These are phyloP conservation scores for Lochmaea capreae DNA, from an alignment of 2,888 invertebrate genomes.

Conservation along the genomic window DNA sequence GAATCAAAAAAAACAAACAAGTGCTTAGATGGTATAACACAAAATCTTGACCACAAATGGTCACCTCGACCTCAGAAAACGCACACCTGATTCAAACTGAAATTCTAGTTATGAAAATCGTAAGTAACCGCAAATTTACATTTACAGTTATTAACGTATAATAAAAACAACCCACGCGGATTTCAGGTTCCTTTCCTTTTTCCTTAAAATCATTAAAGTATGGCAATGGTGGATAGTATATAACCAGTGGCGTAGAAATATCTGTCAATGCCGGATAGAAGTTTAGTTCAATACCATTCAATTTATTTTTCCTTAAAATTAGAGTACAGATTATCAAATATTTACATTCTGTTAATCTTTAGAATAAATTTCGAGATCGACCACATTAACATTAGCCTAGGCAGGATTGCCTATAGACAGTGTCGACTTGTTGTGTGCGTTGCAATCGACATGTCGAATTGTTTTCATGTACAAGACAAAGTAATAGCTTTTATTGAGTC, in stretches of 20 bases:
- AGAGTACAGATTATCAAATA: too few species aligned
- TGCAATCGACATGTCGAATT: too few species aligned
- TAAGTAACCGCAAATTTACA: conserved; percentile 12
- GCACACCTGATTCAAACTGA: conserved; percentile 1
- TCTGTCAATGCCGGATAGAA: too few species aligned
- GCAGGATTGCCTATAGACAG: too few species aligned
- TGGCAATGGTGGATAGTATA: neutral
- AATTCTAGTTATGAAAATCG: conserved; percentile 10
- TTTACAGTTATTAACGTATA: conserved; percentile 3
- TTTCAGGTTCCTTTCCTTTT: conserved; percentile 14
- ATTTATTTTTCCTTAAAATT: too few species aligned
- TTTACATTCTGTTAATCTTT: too few species aligned
- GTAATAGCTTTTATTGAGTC: too few species aligned
- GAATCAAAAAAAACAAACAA: neutral
- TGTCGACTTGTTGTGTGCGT: too few species aligned
- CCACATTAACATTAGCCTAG: too few species aligned
- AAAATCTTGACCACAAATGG: conserved; percentile 12
- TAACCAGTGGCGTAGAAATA: neutral
- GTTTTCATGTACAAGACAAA: too few species aligned
- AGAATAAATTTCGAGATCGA: too few species aligned
- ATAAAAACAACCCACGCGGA: conserved; percentile 6
- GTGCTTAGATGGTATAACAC: neutral
- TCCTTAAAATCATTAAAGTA: conserved; percentile 1
- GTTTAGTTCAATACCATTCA: too few species aligned
- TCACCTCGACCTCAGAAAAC: neutral